phyloP scores from a whole-genome alignment of 1,140 invertebrate genomes.

The Lerema accius region DNA sequence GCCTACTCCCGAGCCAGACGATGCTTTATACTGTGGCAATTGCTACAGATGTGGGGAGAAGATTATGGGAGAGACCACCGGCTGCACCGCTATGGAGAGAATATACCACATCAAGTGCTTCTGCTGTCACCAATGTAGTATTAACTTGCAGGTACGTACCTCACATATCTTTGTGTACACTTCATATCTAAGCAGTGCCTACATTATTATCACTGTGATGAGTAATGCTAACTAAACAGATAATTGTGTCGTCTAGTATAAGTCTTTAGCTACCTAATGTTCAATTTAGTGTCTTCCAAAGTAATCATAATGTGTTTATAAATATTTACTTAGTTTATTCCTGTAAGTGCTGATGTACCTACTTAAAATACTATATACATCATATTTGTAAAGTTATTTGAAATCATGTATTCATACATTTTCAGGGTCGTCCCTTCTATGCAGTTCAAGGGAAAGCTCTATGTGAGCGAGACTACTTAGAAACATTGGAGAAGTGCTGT shows the following conservation, averaged over 20 bases:
- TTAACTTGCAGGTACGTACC: constrained; percentile 86
- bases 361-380: too few relatives aligned
- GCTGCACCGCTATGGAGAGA: constrained; percentile 98
- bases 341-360: too few relatives aligned
- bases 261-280: too few relatives aligned
- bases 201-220: too few relatives aligned
- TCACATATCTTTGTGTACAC: constrained; percentile 26
- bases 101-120: constrained; percentile 98
- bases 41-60: constrained; percentile 95
- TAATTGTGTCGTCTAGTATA: too few relatives aligned
- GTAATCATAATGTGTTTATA: too few relatives aligned
- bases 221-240: too few relatives aligned
- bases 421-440: constrained; percentile 95
- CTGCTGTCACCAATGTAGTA: constrained; percentile 94
- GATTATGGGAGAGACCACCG: constrained; percentile 97
- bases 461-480: constrained; percentile 96
- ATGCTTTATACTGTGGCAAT: constrained; percentile 89
- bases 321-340: too few relatives aligned
- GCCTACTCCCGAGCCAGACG: constrained; percentile 88
- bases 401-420: constrained; percentile 22
- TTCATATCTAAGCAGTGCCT: constrained; percentile 2
- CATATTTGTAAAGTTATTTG: too few relatives aligned
- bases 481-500: constrained; percentile 97
- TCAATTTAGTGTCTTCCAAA: too few relatives aligned
- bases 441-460: constrained; percentile 95